A percentile compares a stretch with the other conserved stretches of the same genome.
Conservation (phyloP, 2,113 vertebrate species). For the Erythrolamprus reginae region DNA sequence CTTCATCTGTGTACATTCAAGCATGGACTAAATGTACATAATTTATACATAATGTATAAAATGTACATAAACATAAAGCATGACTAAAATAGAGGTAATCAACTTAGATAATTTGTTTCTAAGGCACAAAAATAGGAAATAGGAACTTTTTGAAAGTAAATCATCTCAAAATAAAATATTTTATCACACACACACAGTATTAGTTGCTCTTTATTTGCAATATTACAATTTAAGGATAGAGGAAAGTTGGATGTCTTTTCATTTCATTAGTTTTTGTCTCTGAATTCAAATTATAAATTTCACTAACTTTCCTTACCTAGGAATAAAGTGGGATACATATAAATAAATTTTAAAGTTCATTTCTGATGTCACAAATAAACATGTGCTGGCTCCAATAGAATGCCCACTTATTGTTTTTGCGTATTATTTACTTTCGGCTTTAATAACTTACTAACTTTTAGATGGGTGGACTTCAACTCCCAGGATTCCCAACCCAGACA, state of each 20-base stretch:
- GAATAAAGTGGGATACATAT: not conserved
- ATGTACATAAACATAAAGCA: too few relatives aligned
- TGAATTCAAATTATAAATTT: not conserved
- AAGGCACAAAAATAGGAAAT: too few relatives aligned
- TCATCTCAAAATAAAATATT: not conserved
- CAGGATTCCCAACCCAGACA: not conserved
- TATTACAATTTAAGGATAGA: not conserved
- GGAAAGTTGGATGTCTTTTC: not conserved
- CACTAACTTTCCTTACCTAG: not conserved
- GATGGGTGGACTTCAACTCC: not conserved
- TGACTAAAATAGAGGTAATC: not conserved
- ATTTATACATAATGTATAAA: too few relatives aligned
- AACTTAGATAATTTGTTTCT: not conserved
- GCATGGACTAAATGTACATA: too few relatives aligned
- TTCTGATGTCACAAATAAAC: not conserved
- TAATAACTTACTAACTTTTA: not conserved
- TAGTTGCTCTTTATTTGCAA: not conserved
- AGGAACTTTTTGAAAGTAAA: not conserved
- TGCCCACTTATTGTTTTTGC: not conserved
- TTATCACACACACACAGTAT: not conserved
- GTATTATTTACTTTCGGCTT: not conserved
- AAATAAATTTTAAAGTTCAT: not conserved
- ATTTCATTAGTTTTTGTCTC: not conserved
- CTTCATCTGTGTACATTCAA: not conserved
- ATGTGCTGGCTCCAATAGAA: not conserved